phyloP scores from a whole-genome alignment of 37 sponge, comb jelly and placozoan genomes.

The Chondrosia reniformis region DNA sequence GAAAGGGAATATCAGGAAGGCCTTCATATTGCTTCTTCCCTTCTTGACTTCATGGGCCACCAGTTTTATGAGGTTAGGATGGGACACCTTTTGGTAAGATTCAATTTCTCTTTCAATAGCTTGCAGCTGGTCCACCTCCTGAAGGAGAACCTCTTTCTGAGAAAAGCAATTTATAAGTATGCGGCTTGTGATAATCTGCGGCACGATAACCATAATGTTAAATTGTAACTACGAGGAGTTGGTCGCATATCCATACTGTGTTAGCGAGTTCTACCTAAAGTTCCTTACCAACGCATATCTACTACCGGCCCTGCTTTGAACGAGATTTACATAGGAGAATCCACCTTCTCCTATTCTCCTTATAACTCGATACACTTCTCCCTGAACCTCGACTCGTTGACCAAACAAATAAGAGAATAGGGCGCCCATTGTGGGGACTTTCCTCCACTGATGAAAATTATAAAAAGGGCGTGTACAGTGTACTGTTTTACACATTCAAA shows the following conservation, averaged over 20 bases:
- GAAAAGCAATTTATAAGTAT: not conserved
- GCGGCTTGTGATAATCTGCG: too few species aligned
- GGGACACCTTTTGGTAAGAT: constrained; percentile 39
- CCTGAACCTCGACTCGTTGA: constrained; percentile 12
- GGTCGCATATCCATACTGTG: too few species aligned
- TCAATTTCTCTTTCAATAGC: constrained; percentile 65
- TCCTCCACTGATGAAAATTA: too few species aligned
- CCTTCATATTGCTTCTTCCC: constrained; percentile 5
- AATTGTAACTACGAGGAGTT: too few species aligned
- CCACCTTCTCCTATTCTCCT: constrained; percentile 83
- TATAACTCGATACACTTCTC: constrained; percentile 46
- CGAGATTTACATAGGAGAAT: constrained; percentile 82
- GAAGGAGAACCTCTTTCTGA: constrained; percentile 72
- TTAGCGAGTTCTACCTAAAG: too few species aligned
- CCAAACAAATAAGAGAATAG: constrained; percentile 39
- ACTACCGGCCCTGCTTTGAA: constrained; percentile 26
- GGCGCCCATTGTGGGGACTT: constrained; percentile 34
- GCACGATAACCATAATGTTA: too few species aligned
- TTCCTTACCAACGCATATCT: constrained; percentile 70
- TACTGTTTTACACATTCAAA: too few species aligned
- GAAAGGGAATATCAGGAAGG: constrained; percentile 76
- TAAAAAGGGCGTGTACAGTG: too few species aligned
- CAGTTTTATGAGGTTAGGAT: constrained; percentile 54
- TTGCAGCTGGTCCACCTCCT: constrained; percentile 68
- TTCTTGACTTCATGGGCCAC: constrained; percentile 29